phyloP scores from a whole-genome alignment of 2,888 invertebrate species.

The Drosophila tripunctata region DNA sequence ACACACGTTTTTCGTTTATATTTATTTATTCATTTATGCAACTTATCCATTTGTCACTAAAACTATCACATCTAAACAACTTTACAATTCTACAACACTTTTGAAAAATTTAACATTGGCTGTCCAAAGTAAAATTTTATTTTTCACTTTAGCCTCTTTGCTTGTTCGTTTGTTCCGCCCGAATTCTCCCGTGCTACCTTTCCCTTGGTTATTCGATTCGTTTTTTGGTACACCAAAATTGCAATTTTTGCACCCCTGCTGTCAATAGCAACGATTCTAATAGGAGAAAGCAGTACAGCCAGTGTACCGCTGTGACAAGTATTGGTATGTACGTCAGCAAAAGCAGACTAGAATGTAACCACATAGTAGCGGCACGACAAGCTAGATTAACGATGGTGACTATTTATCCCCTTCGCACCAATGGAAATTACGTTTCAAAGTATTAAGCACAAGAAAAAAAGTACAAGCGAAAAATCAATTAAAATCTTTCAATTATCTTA shows the following conservation, averaged over 20 bases:
- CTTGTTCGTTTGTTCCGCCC: conserved; percentile 36
- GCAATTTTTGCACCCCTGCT: conserved; percentile 83
- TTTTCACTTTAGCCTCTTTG: conserved; percentile 31
- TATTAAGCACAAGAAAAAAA: conserved; percentile 53
- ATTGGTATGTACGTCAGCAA: conserved; percentile 42
- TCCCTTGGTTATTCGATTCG: conserved; percentile 55
- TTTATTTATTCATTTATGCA: conserved; percentile 1
- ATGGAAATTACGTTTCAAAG: conserved; percentile 29
- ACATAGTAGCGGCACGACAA: conserved; percentile 39
- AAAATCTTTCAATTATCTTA: conserved; percentile 36
- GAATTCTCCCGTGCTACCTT: conserved; percentile 59
- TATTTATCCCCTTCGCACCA: conserved; percentile 69
- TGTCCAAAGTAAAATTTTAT: conserved; percentile 17
- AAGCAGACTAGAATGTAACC: conserved; percentile 51
- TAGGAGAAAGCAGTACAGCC: conserved; percentile 69
- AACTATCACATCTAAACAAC: not conserved
- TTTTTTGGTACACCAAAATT: conserved; percentile 84
- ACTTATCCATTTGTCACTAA: conserved; percentile 4
- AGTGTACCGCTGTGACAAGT: conserved; percentile 42
- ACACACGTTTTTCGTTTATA: conserved; percentile 6
- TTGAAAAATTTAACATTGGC: conserved; percentile 10
- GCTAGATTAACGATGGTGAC: conserved; percentile 45
- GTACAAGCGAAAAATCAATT: conserved; percentile 70
- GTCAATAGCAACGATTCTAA: conserved; percentile 61
- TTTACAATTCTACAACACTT: not conserved